phyloP scores from a whole-genome alignment of 2,888 invertebrate genomes.

The Gnatocerus cornutus region DNA sequence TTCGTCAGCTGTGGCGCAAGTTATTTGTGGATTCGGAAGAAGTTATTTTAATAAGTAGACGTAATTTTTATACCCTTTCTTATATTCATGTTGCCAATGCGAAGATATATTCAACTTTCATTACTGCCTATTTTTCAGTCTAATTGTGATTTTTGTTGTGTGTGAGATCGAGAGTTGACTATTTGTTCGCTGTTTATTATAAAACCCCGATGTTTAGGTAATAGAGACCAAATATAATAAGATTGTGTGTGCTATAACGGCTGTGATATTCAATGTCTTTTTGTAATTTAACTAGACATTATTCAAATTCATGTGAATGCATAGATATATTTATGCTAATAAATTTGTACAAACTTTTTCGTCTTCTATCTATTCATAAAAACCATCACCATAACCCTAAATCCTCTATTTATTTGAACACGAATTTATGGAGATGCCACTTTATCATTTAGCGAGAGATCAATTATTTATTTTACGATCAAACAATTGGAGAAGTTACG shows the following conservation, averaged over 20 bases:
- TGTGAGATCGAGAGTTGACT: conserved; percentile 19
- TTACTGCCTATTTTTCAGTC: conserved; percentile 12
- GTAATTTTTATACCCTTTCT: conserved; percentile 54
- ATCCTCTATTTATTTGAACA: conserved; percentile 8
- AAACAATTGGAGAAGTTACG: conserved; percentile 8
- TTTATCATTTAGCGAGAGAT: conserved; percentile 3
- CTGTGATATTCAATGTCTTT: conserved; percentile 66
- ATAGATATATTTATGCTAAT: conserved; percentile 57
- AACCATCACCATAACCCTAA: not conserved
- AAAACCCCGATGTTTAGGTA: conserved; percentile 43
- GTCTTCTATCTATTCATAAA: not conserved
- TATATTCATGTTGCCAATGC: conserved; percentile 49
- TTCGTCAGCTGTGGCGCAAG: conserved; percentile 2
- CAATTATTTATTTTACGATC: conserved; percentile 11
- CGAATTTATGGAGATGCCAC: not conserved
- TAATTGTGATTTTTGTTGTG: conserved; percentile 19
- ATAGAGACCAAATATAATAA: conserved; percentile 56
- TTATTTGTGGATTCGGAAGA: conserved; percentile 12
- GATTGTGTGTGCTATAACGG: conserved; percentile 66
- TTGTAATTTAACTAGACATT: conserved; percentile 52
- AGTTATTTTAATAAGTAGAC: conserved; percentile 39
- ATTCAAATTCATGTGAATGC: conserved; percentile 52
- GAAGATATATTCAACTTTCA: conserved; percentile 32
- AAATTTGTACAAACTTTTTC: conserved; percentile 53
- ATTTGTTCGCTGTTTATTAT: conserved; percentile 19